Conservation (phyloP, 2,113 vertebrate genomes). For the Melanerpes formicivorus region DNA sequence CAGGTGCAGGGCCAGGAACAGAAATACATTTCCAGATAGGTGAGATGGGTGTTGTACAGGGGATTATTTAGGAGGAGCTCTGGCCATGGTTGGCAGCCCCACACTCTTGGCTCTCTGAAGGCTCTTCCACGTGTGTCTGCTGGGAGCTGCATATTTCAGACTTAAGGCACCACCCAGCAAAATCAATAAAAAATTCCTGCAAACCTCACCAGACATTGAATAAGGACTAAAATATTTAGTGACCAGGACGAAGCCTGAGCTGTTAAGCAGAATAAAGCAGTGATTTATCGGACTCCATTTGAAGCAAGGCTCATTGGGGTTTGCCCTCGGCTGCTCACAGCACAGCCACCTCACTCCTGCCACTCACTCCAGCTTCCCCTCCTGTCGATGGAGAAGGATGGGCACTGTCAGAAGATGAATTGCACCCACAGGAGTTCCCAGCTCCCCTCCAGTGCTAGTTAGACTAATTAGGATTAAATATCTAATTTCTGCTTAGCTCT, state of each 20-base stretch:
- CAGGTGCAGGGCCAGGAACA: not conserved
- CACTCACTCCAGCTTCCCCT: not conserved
- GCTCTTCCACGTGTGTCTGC: fast-evolving
- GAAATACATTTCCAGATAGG: not conserved
- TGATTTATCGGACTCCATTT: not conserved
- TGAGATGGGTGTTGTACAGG: not conserved
- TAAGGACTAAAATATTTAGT: not conserved
- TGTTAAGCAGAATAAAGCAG: not conserved
- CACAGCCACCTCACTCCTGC: not conserved
- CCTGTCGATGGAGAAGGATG: not conserved
- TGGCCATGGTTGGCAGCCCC: not conserved
- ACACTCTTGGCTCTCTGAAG: not conserved
- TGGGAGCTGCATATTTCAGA: not conserved
- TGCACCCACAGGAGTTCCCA: not conserved
- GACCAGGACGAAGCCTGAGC: not conserved
- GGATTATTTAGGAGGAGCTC: not conserved
- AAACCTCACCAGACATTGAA: not conserved
- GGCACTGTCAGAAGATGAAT: fast-evolving
- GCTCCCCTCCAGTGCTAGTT: not conserved
- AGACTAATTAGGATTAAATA: not conserved
- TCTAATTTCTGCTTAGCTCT: not conserved
- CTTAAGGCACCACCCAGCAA: not conserved
- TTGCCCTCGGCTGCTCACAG: not conserved
- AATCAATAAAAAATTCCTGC: not conserved
- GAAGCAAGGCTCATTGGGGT: not conserved